Conservation (phyloP, 2,113 vertebrate species). For the Hypanus sabinus region DNA sequence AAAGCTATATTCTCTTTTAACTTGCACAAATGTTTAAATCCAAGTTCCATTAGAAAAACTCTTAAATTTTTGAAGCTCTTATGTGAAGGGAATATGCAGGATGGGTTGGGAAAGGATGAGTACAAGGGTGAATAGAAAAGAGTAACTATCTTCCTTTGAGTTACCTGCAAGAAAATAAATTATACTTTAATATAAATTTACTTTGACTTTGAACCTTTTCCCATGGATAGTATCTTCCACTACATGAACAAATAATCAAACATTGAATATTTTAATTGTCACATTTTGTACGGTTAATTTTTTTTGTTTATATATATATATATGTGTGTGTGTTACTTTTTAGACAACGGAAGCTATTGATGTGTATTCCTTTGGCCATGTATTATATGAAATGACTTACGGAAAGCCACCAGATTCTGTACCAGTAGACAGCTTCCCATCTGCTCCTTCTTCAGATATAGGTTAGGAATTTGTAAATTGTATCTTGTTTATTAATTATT, state of each 20-base stretch:
- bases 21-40: not conserved
- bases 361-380: conserved; percentile 84
- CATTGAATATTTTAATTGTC: not conserved
- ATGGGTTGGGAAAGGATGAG: not conserved
- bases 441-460: conserved; percentile 66
- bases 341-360: conserved; percentile 86
- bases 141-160: not conserved
- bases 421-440: conserved; percentile 74
- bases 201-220: not conserved
- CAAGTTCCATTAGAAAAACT: not conserved
- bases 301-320: not conserved
- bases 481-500: not conserved
- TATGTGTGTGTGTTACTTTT: not conserved
- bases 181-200: too few relatives aligned
- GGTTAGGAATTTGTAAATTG: conserved; percentile 62
- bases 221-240: not conserved
- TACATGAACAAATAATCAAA: not conserved
- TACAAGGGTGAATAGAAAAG: not conserved
- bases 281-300: not conserved
- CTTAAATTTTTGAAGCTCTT: not conserved
- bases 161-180: too few relatives aligned
- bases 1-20: not conserved
- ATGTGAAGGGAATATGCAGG: not conserved
- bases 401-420: conserved; percentile 75
- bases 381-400: conserved; percentile 91